These are phyloP conservation scores for Platygyra sinensis DNA, from an alignment of 64 coral and sea anemone genomes.

Conservation along the genomic window DNA sequence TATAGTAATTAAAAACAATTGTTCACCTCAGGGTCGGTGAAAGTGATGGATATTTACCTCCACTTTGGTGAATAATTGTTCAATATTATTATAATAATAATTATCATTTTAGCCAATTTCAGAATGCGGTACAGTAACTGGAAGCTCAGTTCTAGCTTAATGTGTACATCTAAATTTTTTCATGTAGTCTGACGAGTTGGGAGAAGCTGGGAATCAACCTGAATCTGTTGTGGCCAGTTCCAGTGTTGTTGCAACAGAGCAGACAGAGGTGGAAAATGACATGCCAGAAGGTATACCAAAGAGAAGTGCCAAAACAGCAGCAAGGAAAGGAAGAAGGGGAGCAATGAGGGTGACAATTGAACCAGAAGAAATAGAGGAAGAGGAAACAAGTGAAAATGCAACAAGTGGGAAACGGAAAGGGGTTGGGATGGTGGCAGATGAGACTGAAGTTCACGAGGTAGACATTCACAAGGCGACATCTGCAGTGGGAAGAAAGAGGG, in stretches of 20 bases:
- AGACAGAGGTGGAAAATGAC: neutral
- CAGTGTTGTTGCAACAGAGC: too few species aligned
- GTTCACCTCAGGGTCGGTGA: too few species aligned
- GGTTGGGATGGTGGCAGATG: neutral
- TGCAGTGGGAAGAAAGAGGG: neutral
- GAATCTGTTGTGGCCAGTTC: neutral
- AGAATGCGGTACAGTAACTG: too few species aligned
- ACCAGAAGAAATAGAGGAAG: neutral
- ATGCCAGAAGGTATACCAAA: neutral
- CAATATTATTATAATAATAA: too few species aligned
- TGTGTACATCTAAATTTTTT: too few species aligned
- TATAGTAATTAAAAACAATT: too few species aligned
- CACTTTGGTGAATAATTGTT: too few species aligned
- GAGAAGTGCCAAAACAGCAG: neutral
- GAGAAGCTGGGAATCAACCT: neutral
- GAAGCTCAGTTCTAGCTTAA: too few species aligned
- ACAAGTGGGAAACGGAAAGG: neutral
- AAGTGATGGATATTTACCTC: too few species aligned
- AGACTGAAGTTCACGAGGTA: neutral
- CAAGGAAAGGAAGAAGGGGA: constrained; percentile 17
- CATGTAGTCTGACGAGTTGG: too few species aligned
- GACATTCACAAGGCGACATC: neutral
- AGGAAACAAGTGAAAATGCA: neutral
- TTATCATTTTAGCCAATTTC: too few species aligned
- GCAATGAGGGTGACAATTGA: constrained; percentile 19